phyloP scores from a whole-genome alignment of 1,140 invertebrate species.

The Bathynomus jamesi region DNA sequence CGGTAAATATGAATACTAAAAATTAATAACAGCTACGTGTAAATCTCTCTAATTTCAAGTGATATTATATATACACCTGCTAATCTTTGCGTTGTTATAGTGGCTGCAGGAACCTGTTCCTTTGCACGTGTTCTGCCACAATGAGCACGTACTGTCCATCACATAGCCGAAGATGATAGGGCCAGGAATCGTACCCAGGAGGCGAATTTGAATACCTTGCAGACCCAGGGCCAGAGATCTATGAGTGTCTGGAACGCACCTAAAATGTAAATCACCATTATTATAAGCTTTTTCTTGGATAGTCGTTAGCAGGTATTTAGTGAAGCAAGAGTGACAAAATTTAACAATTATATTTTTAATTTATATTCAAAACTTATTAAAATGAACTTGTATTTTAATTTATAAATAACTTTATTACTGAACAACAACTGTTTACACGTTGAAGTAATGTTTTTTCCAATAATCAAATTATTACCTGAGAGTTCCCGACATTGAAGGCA shows the following conservation, averaged over 20 bases:
- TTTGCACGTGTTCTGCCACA: constrained; percentile 45
- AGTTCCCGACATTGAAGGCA: constrained; percentile 66
- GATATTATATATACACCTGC: constrained; percentile 56
- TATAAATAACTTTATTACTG: constrained; percentile 3
- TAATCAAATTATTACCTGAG: constrained; percentile 55
- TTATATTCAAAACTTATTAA: neutral
- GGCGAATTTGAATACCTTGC: constrained; percentile 35
- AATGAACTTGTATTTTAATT: neutral
- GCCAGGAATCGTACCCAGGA: constrained; percentile 44
- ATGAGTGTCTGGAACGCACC: constrained; percentile 36
- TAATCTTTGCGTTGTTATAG: constrained; percentile 62
- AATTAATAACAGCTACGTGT: no score
- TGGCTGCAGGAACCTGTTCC: constrained; percentile 56
- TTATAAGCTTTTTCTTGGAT: no score
- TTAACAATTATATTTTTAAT: neutral
- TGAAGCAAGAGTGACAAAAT: neutral
- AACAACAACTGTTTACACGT: no score
- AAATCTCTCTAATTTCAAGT: no score
- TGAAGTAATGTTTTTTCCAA: no score
- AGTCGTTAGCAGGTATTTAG: no score
- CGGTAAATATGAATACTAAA: no score
- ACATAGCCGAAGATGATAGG: constrained; percentile 44
- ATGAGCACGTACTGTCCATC: constrained; percentile 44
- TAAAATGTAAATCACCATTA: no score
- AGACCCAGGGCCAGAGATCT: constrained; percentile 37